Conservation (phyloP, 2,888 invertebrate species). For the Tryphoninae sp. region DNA sequence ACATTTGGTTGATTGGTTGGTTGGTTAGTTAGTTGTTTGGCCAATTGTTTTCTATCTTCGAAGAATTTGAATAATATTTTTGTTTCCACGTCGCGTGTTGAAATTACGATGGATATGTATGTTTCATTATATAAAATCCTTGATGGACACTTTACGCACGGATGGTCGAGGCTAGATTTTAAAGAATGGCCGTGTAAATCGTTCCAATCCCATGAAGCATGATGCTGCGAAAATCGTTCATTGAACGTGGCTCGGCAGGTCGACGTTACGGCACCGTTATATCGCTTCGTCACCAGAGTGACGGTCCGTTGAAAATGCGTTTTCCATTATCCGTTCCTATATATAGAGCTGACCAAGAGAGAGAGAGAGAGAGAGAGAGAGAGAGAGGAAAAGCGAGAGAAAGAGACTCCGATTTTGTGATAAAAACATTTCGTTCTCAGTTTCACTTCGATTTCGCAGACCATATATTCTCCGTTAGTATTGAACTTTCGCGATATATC, state of each 20-base stretch:
- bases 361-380: background rate
- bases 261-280: constrained; percentile 1
- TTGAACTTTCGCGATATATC: background rate
- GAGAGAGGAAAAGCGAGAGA: background rate
- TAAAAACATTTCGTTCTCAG: background rate
- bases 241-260: constrained; percentile 65
- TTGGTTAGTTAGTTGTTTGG: no score
- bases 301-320: constrained; percentile 72
- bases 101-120: no score
- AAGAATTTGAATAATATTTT: no score
- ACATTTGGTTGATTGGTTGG: no score
- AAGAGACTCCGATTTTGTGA: background rate
- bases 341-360: constrained; percentile 32
- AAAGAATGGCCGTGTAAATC: constrained; percentile 64
- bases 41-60: no score
- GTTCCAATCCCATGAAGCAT: constrained; percentile 68
- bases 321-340: constrained; percentile 73
- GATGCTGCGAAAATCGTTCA: constrained; percentile 61
- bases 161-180: constrained; percentile 16
- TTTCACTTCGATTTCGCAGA: background rate
- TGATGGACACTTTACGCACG: no score
- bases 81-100: no score
- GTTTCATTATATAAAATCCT: no score
- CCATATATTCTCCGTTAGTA: background rate
- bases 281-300: constrained; percentile 39